Conservation (phyloP, 2,797 vertebrate genomes). For the Babyrousa celebensis region DNA sequence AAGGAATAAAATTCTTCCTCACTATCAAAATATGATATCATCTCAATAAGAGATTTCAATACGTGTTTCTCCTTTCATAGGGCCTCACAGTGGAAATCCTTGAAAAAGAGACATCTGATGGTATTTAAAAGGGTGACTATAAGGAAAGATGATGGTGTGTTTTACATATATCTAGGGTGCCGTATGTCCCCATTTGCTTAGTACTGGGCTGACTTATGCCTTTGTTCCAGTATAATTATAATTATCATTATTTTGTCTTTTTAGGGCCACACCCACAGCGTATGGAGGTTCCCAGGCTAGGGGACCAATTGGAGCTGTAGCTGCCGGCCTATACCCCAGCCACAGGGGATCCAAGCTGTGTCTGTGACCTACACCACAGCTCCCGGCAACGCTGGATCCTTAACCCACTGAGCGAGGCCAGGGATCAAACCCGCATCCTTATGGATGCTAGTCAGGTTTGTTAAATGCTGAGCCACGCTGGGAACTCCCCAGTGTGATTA, state of each 20-base stretch:
- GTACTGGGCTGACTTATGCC: not conserved
- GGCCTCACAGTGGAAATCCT: constrained; percentile 32
- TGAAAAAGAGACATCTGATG: constrained; percentile 37
- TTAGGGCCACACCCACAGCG: no score
- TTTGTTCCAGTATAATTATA: constrained; percentile 62
- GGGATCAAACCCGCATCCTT: no score
- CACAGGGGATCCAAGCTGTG: no score
- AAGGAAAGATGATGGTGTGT: not conserved
- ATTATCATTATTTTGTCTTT: not conserved
- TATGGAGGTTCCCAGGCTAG: no score
- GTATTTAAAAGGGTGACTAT: constrained; percentile 1
- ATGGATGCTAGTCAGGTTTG: no score
- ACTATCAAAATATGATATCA: constrained; percentile 24
- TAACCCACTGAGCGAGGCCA: no score
- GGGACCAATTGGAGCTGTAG: no score
- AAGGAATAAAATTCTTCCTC: constrained; percentile 13
- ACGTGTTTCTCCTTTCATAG: constrained; percentile 41
- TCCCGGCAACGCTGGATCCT: no score
- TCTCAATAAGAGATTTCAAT: constrained; percentile 13
- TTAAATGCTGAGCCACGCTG: no score
- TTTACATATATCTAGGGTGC: not conserved
- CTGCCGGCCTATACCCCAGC: no score
- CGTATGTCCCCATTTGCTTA: not conserved
- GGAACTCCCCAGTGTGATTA: constrained; percentile 17
- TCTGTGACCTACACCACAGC: no score